Base-by-base conservation (phyloP, 1,140 invertebrate species). In the Listronotus oregonensis region DNA sequence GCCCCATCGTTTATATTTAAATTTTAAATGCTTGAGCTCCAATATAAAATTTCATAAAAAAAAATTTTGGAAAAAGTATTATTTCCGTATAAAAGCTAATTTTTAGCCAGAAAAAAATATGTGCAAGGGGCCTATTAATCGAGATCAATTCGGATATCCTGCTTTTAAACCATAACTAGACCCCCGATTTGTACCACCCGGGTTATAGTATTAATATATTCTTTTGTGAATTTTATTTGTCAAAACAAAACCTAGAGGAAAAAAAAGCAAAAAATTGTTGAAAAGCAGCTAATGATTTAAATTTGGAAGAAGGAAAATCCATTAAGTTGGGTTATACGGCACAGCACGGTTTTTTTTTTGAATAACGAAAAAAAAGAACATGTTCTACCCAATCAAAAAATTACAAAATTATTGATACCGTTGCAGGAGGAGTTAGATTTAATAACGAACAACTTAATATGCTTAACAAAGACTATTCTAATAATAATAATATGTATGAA, bases 361-460 rank as follows among this genome's bases (percentile, higher is more conserved):
- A 71, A 87, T 97, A 5, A 94, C 94, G 3, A 75, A 94, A 59
- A 97, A 96, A 81, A 93, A 73, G 95, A 97, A 74, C 91, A 90
- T 62, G 74, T 14, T 34, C 77, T 98, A 1, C 83, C 15, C 90
- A 91, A 70, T 92, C 92, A 69, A 91, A 90, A 71, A 84, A 86
- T 40, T 97, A 91, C 71, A 87, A 81, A 57, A 88, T 93, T 57
- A 83, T 98, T 51, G 93, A 96, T 78, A 90, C 94, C 0, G 89
- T 93, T 46, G 94, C 93, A 76, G 87, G 87, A 44, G 95, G 95
- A 3, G 89, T 96, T 0, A 85, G 93, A 69, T 98, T 98, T 74
- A 88, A 88, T 64, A 95, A 87, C 43, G 80, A 81, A n/a, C 84
- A 85, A 64, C 75, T 98, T 49, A 81, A 81, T 7, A 77, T 83